Evolutionary conservation across 2,888 invertebrate species (phyloP), one percentile per base, ranked within the genome.

Genomic region (Endotricha flammealis): DNA sequence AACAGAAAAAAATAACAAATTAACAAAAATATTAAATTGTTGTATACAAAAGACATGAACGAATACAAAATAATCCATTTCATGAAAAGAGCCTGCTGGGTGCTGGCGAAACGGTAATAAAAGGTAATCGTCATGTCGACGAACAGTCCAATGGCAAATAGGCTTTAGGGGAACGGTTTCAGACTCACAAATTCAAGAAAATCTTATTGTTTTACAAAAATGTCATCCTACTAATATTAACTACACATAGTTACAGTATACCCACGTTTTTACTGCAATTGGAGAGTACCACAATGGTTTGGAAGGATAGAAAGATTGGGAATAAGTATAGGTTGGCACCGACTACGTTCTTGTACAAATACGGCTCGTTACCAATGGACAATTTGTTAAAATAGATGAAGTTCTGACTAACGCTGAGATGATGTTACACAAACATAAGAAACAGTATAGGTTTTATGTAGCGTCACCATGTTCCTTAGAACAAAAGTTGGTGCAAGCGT

Each of bases 191-290:
- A n/a, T n/a, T n/a, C n/a, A n/a, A n/a, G n/a, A n/a, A n/a, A n/a
- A n/a, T n/a, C n/a, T n/a, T n/a, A n/a, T n/a, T n/a, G n/a, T n/a
- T n/a, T n/a, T n/a, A n/a, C n/a, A n/a, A n/a, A n/a, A n/a, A n/a
- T n/a, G n/a, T n/a, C n/a, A n/a, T n/a, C n/a, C n/a, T n/a, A n/a
- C n/a, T n/a, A n/a, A n/a, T n/a, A n/a, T n/a, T 94, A 32, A 94
- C 94, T 0, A 93, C 93, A 14, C 91, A 95, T 55, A 90, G 90
- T 23, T 95, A 95, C 61, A 91, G 91, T 32, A 70, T 95, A 50
- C 95, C 95, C 1, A 85, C 92, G 13, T 91, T 90, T 36, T 82
- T 95, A 31, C 78, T 95, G 1, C 90, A 93, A 49, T 79, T 93
- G 40, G 91, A 91, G 48, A 91, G 90, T 46, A 89, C 90, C 0